Percentiles rank a stretch among this genome's conserved stretches.
phyloP scores from a whole-genome alignment of 1,140 invertebrate genomes.

The Olivierus martensii region DNA sequence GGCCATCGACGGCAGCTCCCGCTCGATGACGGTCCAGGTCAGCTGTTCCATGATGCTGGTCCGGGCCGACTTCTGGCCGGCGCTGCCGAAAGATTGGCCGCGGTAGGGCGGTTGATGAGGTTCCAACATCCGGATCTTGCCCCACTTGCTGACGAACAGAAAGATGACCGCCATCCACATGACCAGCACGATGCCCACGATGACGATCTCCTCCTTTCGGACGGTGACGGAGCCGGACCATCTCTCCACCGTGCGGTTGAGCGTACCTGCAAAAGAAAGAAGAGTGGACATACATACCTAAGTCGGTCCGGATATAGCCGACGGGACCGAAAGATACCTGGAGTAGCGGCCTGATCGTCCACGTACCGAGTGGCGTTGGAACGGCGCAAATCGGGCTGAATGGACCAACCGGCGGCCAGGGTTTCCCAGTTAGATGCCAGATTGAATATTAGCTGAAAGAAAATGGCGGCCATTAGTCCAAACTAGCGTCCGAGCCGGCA shows the following conservation, averaged over 20 bases:
- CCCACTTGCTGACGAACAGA: conserved; percentile 70
- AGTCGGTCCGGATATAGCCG: no score
- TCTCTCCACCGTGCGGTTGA: neutral
- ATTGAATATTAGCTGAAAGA: no score
- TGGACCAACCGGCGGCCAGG: no score
- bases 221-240: conserved; percentile 40
- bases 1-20: neutral
- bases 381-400: no score
- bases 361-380: no score
- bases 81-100: conserved; percentile 7
- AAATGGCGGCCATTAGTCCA: no score
- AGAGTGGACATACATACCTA: no score
- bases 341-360: no score
- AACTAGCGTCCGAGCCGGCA: no score
- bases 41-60: conserved; percentile 7
- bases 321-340: no score
- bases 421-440: no score
- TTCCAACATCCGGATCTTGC: conserved; percentile 78
- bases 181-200: conserved; percentile 67
- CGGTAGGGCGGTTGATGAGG: conserved; percentile 76
- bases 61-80: conserved; percentile 3
- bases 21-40: conserved; percentile 4
- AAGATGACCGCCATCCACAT: conserved; percentile 78
- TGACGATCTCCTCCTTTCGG: conserved; percentile 67
- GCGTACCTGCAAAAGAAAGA: neutral